Evolutionary conservation across 2,888 invertebrate genomes (phyloP).

Genomic region (Machimus atricapillus): DNA sequence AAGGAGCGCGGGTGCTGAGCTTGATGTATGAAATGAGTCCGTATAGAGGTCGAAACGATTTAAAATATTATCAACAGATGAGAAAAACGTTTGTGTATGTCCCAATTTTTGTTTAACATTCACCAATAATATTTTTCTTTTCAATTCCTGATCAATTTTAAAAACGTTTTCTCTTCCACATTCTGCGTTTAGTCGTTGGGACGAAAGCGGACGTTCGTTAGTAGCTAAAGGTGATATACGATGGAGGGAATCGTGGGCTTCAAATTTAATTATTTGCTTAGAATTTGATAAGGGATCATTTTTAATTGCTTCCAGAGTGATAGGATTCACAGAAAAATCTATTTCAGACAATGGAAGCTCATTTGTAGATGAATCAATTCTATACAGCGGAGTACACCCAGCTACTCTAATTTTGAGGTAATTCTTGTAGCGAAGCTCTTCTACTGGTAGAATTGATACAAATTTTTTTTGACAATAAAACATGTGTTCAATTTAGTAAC

Average conservation of each 20-base stretch:
- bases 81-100: not conserved
- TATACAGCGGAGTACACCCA: conserved; percentile 56
- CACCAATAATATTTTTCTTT: not conserved
- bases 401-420: conserved; percentile 56
- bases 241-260: conserved; percentile 44
- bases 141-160: not conserved
- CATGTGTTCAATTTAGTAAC: not conserved
- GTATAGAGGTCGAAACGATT: not conserved
- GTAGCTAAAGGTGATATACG: conserved; percentile 63
- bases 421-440: conserved; percentile 46
- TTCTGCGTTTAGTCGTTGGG: not conserved
- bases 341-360: conserved; percentile 72
- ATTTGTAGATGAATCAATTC: conserved; percentile 70
- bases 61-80: conserved; percentile 30
- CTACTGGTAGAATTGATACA: not conserved
- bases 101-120: not conserved
- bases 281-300: conserved; percentile 25
- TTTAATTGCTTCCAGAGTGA: conserved; percentile 55
- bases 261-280: not conserved
- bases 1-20: conserved; percentile 42
- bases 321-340: conserved; percentile 62
- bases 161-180: conserved; percentile 55
- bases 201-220: conserved; percentile 60
- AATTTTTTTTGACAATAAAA: not conserved
- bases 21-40: conserved; percentile 38